Base-by-base conservation (phyloP, 2,888 invertebrate species). In the Ormyrus nitidulus region DNA sequence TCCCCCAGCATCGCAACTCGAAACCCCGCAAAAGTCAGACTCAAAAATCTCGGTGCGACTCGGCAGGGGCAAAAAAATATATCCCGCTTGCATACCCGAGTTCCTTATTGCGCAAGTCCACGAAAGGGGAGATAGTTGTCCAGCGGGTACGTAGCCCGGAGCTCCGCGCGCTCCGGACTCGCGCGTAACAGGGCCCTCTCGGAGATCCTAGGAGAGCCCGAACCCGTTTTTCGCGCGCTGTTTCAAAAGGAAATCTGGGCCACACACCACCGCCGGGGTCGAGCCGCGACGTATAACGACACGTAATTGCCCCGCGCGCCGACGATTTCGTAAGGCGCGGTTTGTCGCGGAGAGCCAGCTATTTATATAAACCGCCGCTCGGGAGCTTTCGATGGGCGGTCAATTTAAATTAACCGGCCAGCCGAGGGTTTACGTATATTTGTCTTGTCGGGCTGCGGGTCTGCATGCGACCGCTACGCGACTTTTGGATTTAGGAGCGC, bases 41-140 rank as follows among this genome's bases (percentile, higher is more conserved):
- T 34, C 34, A 4, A 34, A 34, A 34, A 34, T 34, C 34, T 3
- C 34, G 34, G 34, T 4, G 34, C 34, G 34, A 34, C 1, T 19
- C 1, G 34, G 34, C 34, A 0, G 34, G 0, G 34, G 34, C 34
- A 34, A 34, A 34, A 34, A 34, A 34, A 4, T 34, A 4, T 34
- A 4, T 4, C 34, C 2, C 34, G 34, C 34, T 34, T 34, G 34
- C 34, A 34, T 34, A 34, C 34, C 34, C 34, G 34, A 34, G 34
- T 34, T 34, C 34, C 34, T 34, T 4, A 84, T 88, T 88, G 85
- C 87, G 85, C 86, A 87, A 88, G 13, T n/a, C 70, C 73, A 51
- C 84, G 84, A 85, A 85, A 87, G 87, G 86, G 87, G 88, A 88
- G 88, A 88, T 88, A 88, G 88, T 88, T 88, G 88, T 86, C 84